Conservation (phyloP, 2,113 vertebrate species). For the Varanus salvator region DNA sequence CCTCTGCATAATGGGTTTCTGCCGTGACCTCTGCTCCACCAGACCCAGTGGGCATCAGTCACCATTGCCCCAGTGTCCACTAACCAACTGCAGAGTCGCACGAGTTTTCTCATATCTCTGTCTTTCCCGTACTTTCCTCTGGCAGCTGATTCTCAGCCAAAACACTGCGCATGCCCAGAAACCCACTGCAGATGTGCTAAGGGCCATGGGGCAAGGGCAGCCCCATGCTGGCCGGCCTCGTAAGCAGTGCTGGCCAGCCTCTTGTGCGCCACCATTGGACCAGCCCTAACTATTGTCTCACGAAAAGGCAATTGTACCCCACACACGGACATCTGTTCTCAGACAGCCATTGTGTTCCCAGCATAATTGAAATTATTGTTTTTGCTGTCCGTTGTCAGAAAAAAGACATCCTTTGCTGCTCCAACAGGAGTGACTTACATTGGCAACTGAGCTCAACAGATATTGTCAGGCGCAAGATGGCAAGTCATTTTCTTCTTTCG, state of each 20-base stretch:
- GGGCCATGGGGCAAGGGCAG: neutral
- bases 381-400: constrained; percentile 33
- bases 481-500: constrained; percentile 24
- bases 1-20: too few relatives aligned
- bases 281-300: constrained; percentile 42
- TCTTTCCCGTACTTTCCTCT: too few relatives aligned
- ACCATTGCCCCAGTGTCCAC: neutral
- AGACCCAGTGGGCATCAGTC: too few relatives aligned
- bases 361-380: constrained; percentile 61
- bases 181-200: neutral
- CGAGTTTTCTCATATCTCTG: neutral
- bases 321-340: constrained; percentile 44
- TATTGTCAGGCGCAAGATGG: constrained; percentile 44
- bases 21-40: too few relatives aligned
- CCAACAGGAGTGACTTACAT: constrained; percentile 39
- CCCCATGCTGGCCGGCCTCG: neutral
- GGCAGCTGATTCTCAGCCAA: neutral
- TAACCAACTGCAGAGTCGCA: neutral
- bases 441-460: constrained; percentile 49
- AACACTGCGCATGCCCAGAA: neutral
- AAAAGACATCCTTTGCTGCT: constrained; percentile 46
- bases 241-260: rapidly evolving
- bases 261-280: constrained; percentile 8
- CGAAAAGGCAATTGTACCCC: constrained; percentile 39
- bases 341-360: constrained; percentile 36